A percentile compares a stretch with the other conserved stretches of the same genome.
These are phyloP conservation scores for Anthoscopus minutus DNA, from an alignment of 2,113 vertebrate genomes.

Conservation along the genomic window DNA sequence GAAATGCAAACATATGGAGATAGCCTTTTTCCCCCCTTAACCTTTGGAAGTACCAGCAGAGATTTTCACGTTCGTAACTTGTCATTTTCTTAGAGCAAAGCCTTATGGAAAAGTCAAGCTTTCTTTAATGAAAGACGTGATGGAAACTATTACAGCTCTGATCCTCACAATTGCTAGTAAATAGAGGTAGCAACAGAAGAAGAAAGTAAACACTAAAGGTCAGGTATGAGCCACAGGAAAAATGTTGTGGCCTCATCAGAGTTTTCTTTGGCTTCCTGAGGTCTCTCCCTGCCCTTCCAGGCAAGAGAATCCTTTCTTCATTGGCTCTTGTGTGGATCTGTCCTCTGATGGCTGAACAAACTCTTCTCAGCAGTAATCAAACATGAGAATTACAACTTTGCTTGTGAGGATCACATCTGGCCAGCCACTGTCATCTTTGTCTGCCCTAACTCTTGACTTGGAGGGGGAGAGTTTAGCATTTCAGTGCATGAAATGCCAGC, in stretches of 20 bases:
- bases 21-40: neutral
- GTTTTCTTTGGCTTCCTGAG: neutral
- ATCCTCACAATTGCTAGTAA: constrained; percentile 9
- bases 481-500: neutral
- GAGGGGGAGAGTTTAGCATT: neutral
- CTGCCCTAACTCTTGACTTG: neutral
- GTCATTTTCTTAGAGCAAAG: constrained; percentile 43
- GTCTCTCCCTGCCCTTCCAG: neutral
- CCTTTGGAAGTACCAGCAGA: constrained; percentile 22
- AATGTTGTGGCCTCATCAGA: neutral
- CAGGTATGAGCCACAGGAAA: neutral
- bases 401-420: neutral
- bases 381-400: neutral
- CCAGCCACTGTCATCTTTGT: neutral
- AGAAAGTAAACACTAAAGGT: neutral
- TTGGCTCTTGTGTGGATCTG: neutral
- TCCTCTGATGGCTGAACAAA: neutral
- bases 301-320: neutral
- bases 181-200: neutral
- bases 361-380: neutral
- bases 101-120: constrained; percentile 29
- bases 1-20: constrained; percentile 19
- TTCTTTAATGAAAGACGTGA: neutral
- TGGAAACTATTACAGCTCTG: constrained; percentile 36
- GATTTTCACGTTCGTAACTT: constrained; percentile 46